phyloP scores from a whole-genome alignment of 2,113 vertebrate genomes.

The Glaucomys volans region DNA sequence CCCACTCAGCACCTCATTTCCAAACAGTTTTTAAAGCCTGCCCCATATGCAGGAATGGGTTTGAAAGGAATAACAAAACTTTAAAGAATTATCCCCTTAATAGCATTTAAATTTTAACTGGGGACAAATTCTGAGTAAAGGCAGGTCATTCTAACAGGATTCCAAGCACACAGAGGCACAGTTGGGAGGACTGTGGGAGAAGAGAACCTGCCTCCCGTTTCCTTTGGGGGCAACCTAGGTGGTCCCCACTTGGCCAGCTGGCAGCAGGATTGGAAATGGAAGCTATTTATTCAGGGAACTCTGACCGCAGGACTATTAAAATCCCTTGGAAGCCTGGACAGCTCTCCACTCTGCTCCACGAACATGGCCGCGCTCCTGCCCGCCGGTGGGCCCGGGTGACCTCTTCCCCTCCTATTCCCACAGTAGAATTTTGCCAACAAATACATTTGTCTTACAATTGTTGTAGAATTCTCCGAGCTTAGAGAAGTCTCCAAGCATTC shows the following conservation, averaged over 20 bases:
- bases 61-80: background rate
- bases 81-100: background rate
- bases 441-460: constrained; percentile 44
- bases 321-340: constrained; percentile 43
- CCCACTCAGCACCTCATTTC: background rate
- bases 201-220: constrained; percentile 36
- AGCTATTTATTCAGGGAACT: constrained; percentile 66
- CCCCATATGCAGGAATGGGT: background rate
- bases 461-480: background rate
- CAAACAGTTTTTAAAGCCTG: background rate
- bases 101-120: constrained; percentile 11
- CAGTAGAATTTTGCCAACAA: constrained; percentile 52
- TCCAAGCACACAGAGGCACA: background rate
- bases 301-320: constrained; percentile 68
- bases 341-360: background rate
- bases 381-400: constrained; percentile 25
- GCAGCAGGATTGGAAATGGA: constrained; percentile 65
- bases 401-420: constrained; percentile 33
- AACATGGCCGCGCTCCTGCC: background rate
- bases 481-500: background rate
- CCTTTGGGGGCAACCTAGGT: constrained; percentile 57
- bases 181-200: background rate
- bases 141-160: background rate
- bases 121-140: background rate
- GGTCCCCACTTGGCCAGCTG: constrained; percentile 62